These are phyloP conservation scores for Crossocerus cetratus DNA, from an alignment of 2,888 invertebrate genomes.

Conservation along the genomic window DNA sequence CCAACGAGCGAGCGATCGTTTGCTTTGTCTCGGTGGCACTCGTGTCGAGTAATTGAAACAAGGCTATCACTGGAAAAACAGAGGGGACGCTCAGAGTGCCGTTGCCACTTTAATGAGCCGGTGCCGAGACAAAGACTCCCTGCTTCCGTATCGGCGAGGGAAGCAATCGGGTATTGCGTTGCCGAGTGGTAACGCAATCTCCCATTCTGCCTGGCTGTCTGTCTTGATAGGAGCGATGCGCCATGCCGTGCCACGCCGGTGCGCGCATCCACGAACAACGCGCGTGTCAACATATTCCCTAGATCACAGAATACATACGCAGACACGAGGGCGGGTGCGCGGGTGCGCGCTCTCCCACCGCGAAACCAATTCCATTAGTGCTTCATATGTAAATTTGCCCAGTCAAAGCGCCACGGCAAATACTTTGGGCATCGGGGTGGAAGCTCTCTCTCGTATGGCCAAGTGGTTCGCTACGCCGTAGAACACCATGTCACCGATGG, in stretches of 20 bases:
- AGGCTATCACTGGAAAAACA: slow-evolving; percentile 19
- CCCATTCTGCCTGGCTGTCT: slow-evolving; percentile 5
- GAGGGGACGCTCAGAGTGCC: slow-evolving; percentile 22
- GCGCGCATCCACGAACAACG: slow-evolving; percentile 4
- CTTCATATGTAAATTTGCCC: slow-evolving; percentile 31
- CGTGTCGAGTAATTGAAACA: slow-evolving; percentile 23
- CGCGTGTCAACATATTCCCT: slow-evolving; percentile 37
- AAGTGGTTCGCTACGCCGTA: not conserved
- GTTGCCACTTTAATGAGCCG: slow-evolving; percentile 30
- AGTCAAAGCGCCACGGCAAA: slow-evolving; percentile 28
- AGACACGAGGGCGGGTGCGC: no score
- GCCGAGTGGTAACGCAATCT: slow-evolving; percentile 15
- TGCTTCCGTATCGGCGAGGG: not conserved
- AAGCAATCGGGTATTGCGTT: slow-evolving; percentile 10
- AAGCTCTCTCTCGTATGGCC: not conserved
- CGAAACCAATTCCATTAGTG: slow-evolving; percentile 45
- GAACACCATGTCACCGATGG: no score
- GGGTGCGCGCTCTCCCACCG: slow-evolving; percentile 24
- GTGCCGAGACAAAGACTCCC: slow-evolving; percentile 6
- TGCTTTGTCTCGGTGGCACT: not conserved
- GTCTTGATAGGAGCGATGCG: slow-evolving; percentile 17
- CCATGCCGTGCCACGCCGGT: slow-evolving; percentile 30
- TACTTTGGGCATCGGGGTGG: not conserved
- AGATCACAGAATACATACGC: no score
- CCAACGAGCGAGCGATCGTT: not conserved